Base-by-base conservation (phyloP, 2,113 vertebrate genomes). In the Bostrychus sinensis region DNA sequence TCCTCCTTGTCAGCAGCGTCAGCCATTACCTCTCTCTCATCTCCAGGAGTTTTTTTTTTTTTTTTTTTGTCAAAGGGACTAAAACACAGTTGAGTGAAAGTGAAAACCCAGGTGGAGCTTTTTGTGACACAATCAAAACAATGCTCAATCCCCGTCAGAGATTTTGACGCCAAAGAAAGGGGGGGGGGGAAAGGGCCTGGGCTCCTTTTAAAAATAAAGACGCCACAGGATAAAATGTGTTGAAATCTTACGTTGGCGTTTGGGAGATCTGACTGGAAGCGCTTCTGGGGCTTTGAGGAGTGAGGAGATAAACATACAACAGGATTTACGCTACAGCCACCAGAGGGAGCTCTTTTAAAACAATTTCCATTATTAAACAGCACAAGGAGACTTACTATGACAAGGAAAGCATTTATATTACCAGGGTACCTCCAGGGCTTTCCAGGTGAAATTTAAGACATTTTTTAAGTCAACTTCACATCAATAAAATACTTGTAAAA, bases 271-370 rank as follows among this genome's bases (percentile, higher is more conserved):
- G 82, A 71, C 59, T 55, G 56, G 64, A 65, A 19, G n/a, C 66
- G 32, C 25, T 54, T 72, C 80, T 75, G 70, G 57, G 80, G 80
- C 80, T 81, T 85, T 7, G 11, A n/a, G 70, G 41, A 30, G 34
- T 56, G 63, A 73, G 77, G 9, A 76, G 22, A 84, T 14, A 82
- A 43, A 72, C 30, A 78, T 46, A 85, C 41, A 56, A 84, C 41
- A 77, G 20, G 2, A 25, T 75, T 74, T 45, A 66, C 41, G 46
- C 57, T 37, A n/a, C 20, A 30, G 45, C 78, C 86, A 72, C 76
- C 68, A 81, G 77, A 54, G 63, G 83, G 79, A 66, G 76, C 72
- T 55, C 28, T 77, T 42, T 66, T 55, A 70, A 80, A 71, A 64
- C 42, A 38, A 73, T 59, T 34, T 38, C 38, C 28, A 56, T 41